A percentile compares a stretch with the other conserved stretches of the same genome.
Evolutionary conservation across 2,113 vertebrate genomes (phyloP).

Genomic region (Pelmatolapia mariae): DNA sequence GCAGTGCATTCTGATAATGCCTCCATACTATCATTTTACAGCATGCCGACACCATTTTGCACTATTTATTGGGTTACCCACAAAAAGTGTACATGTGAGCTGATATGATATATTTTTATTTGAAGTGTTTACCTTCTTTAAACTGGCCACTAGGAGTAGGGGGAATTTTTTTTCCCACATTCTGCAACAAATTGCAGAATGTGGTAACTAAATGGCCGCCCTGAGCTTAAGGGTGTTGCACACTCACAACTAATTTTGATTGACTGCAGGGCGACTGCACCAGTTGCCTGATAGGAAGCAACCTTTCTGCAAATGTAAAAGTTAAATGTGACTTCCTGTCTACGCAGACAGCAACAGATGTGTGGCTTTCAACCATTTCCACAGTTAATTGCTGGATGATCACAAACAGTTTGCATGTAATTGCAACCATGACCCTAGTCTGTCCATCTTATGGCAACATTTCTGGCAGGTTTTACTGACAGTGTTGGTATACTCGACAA

Average conservation of each 20-base stretch:
- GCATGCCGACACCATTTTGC: neutral
- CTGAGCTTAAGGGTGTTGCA: neutral
- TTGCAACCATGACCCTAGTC: neutral
- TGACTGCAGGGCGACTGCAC: neutral
- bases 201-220: neutral
- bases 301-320: neutral
- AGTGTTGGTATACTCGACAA: neutral
- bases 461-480: neutral
- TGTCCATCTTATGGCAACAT: neutral
- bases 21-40: neutral
- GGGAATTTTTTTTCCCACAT: accelerated
- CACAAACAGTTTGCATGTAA: neutral
- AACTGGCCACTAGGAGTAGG: neutral
- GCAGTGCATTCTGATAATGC: neutral
- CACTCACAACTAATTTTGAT: neutral
- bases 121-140: neutral
- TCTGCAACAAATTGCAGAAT: neutral
- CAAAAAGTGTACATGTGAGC: neutral
- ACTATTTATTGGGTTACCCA: neutral
- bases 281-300: neutral
- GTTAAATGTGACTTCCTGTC: neutral
- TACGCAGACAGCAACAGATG: neutral
- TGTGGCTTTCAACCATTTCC: neutral
- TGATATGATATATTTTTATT: neutral
- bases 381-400: neutral